Percentiles rank a stretch among this genome's conserved stretches.
These are phyloP conservation scores for Xylota sylvarum DNA, from an alignment of 2,888 invertebrate genomes.

Conservation along the genomic window DNA sequence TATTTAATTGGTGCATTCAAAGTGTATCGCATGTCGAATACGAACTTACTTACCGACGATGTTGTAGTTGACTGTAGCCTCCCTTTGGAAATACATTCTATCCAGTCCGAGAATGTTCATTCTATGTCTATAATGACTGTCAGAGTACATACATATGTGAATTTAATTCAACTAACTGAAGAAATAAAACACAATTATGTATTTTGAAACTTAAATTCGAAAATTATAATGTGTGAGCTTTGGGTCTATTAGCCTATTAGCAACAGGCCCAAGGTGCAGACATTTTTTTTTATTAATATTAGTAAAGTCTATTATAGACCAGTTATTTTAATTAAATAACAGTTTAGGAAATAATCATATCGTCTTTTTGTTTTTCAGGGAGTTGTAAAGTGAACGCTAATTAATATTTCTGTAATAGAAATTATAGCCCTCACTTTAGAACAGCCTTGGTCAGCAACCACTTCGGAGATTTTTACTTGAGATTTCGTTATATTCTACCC, in stretches of 20 bases:
- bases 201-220: background rate
- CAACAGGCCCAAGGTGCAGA: slow-evolving; percentile 2
- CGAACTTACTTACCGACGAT: no score
- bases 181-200: slow-evolving; percentile 3
- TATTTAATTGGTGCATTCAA: no score
- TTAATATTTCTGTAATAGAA: background rate
- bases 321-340: no score
- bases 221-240: background rate
- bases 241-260: background rate
- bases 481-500: slow-evolving; percentile 90
- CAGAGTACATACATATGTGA: no score
- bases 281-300: background rate
- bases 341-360: no score
- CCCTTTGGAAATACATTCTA: no score
- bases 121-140: no score
- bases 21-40: no score
- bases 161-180: no score
- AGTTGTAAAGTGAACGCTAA: slow-evolving; percentile 43
- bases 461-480: slow-evolving; percentile 88
- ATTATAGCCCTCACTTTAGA: slow-evolving; percentile 46
- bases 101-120: no score
- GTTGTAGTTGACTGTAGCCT: no score
- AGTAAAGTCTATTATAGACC: no score
- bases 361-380: background rate
- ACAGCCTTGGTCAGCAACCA: slow-evolving; percentile 81